Evolutionary conservation across 2,888 invertebrate genomes (phyloP).

Genomic region (Tenthredo livida): DNA sequence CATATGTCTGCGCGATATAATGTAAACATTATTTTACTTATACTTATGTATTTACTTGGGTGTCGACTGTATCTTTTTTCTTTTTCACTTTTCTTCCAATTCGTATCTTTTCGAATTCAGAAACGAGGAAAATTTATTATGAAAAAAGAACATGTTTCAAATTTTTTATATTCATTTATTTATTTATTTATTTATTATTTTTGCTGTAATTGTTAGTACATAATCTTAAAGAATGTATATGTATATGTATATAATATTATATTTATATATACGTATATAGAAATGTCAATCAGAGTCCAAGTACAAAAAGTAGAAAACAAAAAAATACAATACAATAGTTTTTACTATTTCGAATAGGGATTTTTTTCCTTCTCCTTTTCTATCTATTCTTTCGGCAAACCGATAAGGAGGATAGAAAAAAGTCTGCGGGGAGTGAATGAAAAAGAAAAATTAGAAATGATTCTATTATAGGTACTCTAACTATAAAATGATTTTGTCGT

Average conservation of each 20-base stretch:
- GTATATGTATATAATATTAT: constrained; percentile 9
- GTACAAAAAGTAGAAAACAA: constrained; percentile 32
- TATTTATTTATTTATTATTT: constrained; percentile 14
- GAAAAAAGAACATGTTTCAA: background rate
- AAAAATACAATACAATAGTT: background rate
- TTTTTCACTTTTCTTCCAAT: background rate
- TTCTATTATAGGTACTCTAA: background rate
- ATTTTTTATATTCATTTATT: constrained; percentile 54
- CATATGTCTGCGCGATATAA: too few relatives aligned
- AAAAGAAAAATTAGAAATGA: background rate
- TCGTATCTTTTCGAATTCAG: background rate
- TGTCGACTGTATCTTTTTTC: too few relatives aligned
- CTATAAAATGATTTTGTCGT: constrained; percentile 47
- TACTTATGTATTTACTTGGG: too few relatives aligned
- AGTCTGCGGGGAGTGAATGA: background rate
- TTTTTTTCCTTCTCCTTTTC: background rate
- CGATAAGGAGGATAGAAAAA: background rate
- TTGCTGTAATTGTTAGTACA: constrained; percentile 7
- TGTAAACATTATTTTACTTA: too few relatives aligned
- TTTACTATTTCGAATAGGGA: background rate
- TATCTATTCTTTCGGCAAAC: background rate
- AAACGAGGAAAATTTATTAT: background rate
- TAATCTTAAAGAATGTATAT: background rate
- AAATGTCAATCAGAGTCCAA: constrained; percentile 64
- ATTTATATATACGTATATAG: constrained; percentile 17